phyloP scores from a whole-genome alignment of 2,797 vertebrate genomes.

The Astyanax mexicanus region DNA sequence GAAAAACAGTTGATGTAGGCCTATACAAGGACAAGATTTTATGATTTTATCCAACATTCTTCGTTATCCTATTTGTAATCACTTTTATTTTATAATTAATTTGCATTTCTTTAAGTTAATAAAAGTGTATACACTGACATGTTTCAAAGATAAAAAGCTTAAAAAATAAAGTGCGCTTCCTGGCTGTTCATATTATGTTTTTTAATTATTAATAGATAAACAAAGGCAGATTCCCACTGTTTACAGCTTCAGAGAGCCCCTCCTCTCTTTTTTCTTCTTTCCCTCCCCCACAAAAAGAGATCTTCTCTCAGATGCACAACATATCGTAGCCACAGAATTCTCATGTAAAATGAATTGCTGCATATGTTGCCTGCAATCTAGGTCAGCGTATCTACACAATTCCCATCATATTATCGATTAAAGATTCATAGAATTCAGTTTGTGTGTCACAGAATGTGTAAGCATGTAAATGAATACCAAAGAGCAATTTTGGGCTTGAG shows the following conservation, averaged over 20 bases:
- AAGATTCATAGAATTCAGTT: not conserved
- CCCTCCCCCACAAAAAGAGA: not conserved
- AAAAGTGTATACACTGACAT: not conserved
- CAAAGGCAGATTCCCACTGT: conserved; percentile 20
- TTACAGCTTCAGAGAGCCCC: conserved; percentile 8
- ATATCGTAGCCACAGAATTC: not conserved
- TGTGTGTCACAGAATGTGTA: too few relatives aligned
- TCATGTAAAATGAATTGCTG: not conserved
- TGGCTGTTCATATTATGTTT: not conserved
- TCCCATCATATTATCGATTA: not conserved
- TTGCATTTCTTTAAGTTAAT: not conserved
- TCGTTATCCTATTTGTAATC: too few relatives aligned
- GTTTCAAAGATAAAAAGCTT: conserved; percentile 1
- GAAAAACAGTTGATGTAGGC: too few relatives aligned
- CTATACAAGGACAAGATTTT: too few relatives aligned
- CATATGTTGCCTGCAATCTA: not conserved
- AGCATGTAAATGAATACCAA: too few relatives aligned
- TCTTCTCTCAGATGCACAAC: not conserved
- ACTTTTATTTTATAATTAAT: not conserved
- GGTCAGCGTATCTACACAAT: not conserved
- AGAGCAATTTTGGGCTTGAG: too few relatives aligned
- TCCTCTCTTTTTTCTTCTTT: not conserved
- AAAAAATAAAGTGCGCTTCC: not conserved
- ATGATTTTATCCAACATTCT: too few relatives aligned
- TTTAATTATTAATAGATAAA: conserved; percentile 43